Evolutionary conservation across 2,797 vertebrate species (phyloP).

Genomic region (Podargus strigoides): DNA sequence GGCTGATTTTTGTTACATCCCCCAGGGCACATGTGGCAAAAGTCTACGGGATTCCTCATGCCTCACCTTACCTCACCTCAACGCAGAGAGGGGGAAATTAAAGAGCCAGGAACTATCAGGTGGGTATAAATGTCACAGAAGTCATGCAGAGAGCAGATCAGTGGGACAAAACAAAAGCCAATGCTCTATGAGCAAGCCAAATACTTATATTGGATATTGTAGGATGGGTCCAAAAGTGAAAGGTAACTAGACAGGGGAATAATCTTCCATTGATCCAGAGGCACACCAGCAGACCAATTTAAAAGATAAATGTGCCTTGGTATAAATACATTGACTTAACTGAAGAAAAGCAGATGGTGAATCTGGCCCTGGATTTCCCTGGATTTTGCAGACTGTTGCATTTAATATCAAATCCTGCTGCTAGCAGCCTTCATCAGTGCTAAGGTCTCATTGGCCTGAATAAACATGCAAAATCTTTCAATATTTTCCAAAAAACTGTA

Average conservation of each 20-base stretch:
- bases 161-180: not conserved
- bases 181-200: not conserved
- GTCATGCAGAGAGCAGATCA: not conserved
- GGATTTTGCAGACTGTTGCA: not conserved
- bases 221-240: not conserved
- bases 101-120: not conserved
- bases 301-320: not conserved
- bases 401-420: not conserved
- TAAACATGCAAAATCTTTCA: not conserved
- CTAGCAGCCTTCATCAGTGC: not conserved
- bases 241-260: slow-evolving; percentile 6
- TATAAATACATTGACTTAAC: slow-evolving; percentile 13
- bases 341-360: slow-evolving; percentile 26
- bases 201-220: not conserved
- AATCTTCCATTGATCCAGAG: slow-evolving; percentile 28
- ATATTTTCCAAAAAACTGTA: not conserved
- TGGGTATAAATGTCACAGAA: not conserved
- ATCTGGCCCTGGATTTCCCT: slow-evolving; percentile 1
- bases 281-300: not conserved
- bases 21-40: not conserved
- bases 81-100: not conserved
- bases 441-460: not conserved
- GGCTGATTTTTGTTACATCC: not conserved
- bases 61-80: not conserved
- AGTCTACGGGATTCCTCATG: not conserved